Base-by-base conservation (phyloP, 2,797 vertebrate genomes). In the Lacerta agilis region DNA sequence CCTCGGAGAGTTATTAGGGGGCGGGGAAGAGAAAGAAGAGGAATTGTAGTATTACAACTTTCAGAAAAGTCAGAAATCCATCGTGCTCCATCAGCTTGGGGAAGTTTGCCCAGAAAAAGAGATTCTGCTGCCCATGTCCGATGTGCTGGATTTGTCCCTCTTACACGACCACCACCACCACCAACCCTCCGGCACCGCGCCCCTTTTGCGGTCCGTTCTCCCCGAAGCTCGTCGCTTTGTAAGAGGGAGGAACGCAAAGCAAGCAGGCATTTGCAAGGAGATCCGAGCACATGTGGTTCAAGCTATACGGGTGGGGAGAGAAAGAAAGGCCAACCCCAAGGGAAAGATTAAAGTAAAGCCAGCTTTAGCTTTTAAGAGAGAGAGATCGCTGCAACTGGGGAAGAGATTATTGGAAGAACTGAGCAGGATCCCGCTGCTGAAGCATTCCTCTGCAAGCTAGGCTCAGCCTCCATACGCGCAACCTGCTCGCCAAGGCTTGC, bases 401-500 rank as follows among this genome's bases (percentile, higher is more conserved):
- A 38, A 4, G 43, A 67, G 23, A 38, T 83, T 38, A 69, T 38
- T 55, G n/a, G n/a, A 67, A 61, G 75, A 71, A 27, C 1, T 36
- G 64, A 25, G 20, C 6, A 15, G 45, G 27, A 41, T 18, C 18
- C 64, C 15, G 33, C 79, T 61, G 72, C 49, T 33, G 7, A 43
- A 69, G 27, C 61, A 67, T 79, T 88, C 81, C 49, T 38, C 45
- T 8, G 43, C 64, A 69, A 71, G n/a, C 75, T 27, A 36, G 49
- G 66, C 61, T 79, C 66, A 71, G 75, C 87, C 75, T 72, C 75
- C 33, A 61, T 61, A 36, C 76, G 66, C 41, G 76, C 82, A 78
- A 79, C 73, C 82, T 84, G 87, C 87, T 72, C 11, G 25, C n/a
- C 73, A 9, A 33, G 33, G 29, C 38, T 38, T 66, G 18, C 64